Evolutionary conservation across 1,140 invertebrate genomes (phyloP).

Genomic region (Zophobas morio): DNA sequence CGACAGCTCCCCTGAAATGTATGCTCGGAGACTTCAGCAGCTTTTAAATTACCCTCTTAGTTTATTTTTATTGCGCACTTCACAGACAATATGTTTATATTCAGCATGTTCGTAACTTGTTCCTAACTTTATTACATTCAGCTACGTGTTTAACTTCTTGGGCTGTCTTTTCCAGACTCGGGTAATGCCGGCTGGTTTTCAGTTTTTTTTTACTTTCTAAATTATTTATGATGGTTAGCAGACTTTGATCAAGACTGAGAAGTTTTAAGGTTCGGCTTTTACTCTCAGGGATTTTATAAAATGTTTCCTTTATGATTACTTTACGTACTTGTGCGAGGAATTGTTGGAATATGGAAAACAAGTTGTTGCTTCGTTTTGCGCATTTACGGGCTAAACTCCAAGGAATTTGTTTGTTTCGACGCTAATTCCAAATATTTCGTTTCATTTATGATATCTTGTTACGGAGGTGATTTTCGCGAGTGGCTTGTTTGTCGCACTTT

Average conservation of each 20-base stretch:
- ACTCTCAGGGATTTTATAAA: conserved; percentile 6
- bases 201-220: not conserved
- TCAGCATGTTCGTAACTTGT: conserved; percentile 41
- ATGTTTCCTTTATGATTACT: conserved; percentile 26
- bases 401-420: conserved; percentile 13
- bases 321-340: not conserved
- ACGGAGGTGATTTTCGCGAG: not conserved
- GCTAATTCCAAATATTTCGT: conserved; percentile 14
- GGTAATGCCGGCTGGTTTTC: not conserved
- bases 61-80: conserved; percentile 39
- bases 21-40: conserved; percentile 34
- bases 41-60: conserved; percentile 40
- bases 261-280: not conserved
- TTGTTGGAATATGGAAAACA: conserved; percentile 16
- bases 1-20: conserved; percentile 21
- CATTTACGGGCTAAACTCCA: conserved; percentile 13
- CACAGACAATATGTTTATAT: conserved; percentile 43
- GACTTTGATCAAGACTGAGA: conserved; percentile 17
- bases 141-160: conserved; percentile 25
- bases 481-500: not conserved
- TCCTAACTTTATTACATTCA: conserved; percentile 33
- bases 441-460: conserved; percentile 11
- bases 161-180: conserved; percentile 5
- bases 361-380: not conserved
- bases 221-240: conserved; percentile 29